Conservation (phyloP, 1,140 invertebrate species). For the Drosophila prosaltans region DNA sequence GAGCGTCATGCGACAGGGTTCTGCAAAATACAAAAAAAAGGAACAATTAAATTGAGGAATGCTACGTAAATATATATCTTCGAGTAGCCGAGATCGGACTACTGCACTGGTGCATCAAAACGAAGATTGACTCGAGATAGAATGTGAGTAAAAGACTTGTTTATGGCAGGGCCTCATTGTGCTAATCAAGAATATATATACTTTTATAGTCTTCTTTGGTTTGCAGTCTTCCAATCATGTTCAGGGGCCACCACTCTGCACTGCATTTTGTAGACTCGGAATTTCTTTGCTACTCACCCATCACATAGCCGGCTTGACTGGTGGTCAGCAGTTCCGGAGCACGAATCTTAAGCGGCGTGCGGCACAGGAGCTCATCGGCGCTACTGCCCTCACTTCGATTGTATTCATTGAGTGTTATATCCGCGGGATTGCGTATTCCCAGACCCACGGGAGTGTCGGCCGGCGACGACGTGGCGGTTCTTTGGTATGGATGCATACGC, state of each 20-base stretch:
- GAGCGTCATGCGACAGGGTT: slow-evolving; percentile 76
- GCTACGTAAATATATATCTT: too few relatives aligned
- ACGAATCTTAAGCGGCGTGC: slow-evolving; percentile 70
- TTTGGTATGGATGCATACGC: slow-evolving; percentile 81
- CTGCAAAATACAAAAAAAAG: slow-evolving; percentile 26
- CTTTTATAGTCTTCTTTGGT: too few relatives aligned
- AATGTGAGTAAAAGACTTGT: too few relatives aligned
- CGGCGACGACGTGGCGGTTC: slow-evolving; percentile 51
- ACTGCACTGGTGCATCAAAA: too few relatives aligned
- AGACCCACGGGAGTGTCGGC: slow-evolving; percentile 36
- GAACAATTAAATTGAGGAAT: neutral
- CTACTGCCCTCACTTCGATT: slow-evolving; percentile 70
- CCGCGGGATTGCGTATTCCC: slow-evolving; percentile 71
- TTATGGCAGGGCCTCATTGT: too few relatives aligned
- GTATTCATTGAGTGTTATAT: slow-evolving; percentile 81
- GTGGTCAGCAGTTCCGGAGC: slow-evolving; percentile 57
- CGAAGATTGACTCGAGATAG: too few relatives aligned
- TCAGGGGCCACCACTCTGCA: too few relatives aligned
- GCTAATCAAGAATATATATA: too few relatives aligned
- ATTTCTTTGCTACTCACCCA: slow-evolving; percentile 42
- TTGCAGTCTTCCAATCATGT: too few relatives aligned
- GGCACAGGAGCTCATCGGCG: slow-evolving; percentile 71
- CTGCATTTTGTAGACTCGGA: too few relatives aligned
- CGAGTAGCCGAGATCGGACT: too few relatives aligned
- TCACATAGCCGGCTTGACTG: slow-evolving; percentile 44